Evolutionary conservation across 2,113 vertebrate species (phyloP).

Genomic region (Chauna torquata): DNA sequence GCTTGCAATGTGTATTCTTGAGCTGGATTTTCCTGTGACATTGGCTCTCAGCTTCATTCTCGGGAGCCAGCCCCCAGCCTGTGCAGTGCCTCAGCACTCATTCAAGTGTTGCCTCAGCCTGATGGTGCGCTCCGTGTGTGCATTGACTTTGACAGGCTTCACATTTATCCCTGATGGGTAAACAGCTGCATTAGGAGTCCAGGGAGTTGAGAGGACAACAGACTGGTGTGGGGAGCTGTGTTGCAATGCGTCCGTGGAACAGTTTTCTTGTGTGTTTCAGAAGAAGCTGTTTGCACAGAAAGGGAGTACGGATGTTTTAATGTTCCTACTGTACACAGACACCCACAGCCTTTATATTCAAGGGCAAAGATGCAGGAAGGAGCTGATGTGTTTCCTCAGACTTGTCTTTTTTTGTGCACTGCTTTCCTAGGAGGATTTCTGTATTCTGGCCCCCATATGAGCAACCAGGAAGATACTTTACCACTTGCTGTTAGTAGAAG

Average conservation of each 20-base stretch:
- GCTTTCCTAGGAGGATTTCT: not conserved
- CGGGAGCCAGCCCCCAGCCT: not conserved
- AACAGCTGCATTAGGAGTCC: not conserved
- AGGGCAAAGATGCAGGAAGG: not conserved
- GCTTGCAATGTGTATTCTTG: not conserved
- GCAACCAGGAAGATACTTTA: not conserved
- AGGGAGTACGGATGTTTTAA: not conserved
- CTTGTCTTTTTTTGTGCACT: not conserved
- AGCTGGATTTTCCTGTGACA: not conserved
- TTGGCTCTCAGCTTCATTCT: not conserved
- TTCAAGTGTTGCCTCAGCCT: not conserved
- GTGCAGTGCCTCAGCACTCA: not conserved
- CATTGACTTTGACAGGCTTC: not conserved
- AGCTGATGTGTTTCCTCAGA: not conserved
- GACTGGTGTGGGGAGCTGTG: not conserved
- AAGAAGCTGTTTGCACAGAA: not conserved
- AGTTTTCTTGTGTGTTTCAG: not conserved
- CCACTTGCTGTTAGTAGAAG: not conserved
- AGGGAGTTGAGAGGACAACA: not conserved
- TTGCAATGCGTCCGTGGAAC: not conserved
- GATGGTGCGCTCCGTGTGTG: not conserved
- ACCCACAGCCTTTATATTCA: not conserved
- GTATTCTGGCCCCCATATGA: not conserved
- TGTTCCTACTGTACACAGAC: not conserved
- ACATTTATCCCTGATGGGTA: not conserved